These are phyloP conservation scores for Pristionchus exspectatus DNA, from an alignment of 2,888 invertebrate genomes.

Conservation along the genomic window DNA sequence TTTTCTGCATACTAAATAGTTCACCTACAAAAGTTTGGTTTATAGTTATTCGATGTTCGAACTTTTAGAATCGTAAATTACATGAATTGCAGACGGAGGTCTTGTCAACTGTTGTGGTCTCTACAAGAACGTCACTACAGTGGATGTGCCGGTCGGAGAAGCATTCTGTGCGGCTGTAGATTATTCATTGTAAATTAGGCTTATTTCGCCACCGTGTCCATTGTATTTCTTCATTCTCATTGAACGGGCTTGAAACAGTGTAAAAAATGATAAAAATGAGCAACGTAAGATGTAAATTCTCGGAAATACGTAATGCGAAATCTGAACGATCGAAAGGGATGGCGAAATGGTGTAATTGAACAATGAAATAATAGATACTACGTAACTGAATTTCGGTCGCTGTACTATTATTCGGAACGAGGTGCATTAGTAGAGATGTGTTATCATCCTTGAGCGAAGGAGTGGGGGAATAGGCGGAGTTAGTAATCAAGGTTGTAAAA, in stretches of 20 bases:
- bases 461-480: neutral
- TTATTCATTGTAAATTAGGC: neutral
- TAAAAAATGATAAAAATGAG: neutral
- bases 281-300: too few species aligned
- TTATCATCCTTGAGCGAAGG: neutral
- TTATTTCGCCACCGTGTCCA: neutral
- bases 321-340: too few species aligned
- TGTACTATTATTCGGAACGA: neutral
- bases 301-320: too few species aligned
- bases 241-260: conserved; percentile 2
- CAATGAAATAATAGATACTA: neutral
- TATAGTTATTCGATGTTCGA: neutral
- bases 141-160: neutral
- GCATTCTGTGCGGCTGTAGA: neutral
- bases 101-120: neutral
- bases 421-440: neutral
- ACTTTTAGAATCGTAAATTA: neutral
- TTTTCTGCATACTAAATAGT: too few species aligned
- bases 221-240: conserved; percentile 7
- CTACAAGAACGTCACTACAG: conserved; percentile 30
- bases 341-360: neutral
- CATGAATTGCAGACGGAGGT: neutral
- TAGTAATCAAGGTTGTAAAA: neutral
- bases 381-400: neutral
- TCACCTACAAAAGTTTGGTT: too few species aligned